phyloP scores from a whole-genome alignment of 2,888 invertebrate genomes.

The Caenorhabditis sp. region DNA sequence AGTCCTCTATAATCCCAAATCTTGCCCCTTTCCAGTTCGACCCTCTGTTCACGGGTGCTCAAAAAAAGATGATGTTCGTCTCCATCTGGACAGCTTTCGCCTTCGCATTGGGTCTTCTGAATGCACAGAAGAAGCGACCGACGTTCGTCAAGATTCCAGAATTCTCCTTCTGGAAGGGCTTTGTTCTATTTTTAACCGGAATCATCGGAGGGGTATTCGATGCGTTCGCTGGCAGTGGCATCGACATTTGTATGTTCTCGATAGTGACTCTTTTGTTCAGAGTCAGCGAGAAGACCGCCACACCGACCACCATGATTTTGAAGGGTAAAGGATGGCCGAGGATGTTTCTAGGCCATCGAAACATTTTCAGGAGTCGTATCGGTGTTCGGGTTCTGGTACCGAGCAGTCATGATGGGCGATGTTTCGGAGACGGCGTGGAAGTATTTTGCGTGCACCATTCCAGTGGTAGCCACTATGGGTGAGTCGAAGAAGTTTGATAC shows the following conservation, averaged over 20 bases:
- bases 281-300: conserved; percentile 81
- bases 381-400: conserved; percentile 77
- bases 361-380: conserved; percentile 71
- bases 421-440: conserved; percentile 69
- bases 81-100: conserved; percentile 83
- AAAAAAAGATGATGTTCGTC: conserved; percentile 83
- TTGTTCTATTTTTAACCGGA: conserved; percentile 79
- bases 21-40: conserved; percentile 75
- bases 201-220: conserved; percentile 82
- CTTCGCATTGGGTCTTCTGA: conserved; percentile 82
- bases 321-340: conserved; percentile 53
- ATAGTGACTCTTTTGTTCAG: conserved; percentile 78
- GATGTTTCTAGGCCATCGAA: not conserved
- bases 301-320: conserved; percentile 82
- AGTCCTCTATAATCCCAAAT: not conserved
- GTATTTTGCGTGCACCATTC: conserved; percentile 67
- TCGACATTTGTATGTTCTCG: conserved; percentile 83
- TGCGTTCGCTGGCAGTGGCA: conserved; percentile 82
- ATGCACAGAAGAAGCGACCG: conserved; percentile 77
- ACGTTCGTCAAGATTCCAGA: conserved; percentile 74
- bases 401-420: conserved; percentile 76
- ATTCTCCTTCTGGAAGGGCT: conserved; percentile 76
- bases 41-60: conserved; percentile 74
- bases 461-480: conserved; percentile 58
- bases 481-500: no score